Evolutionary conservation across 2,113 vertebrate species (phyloP), one percentile per base, ranked within the genome.

Genomic region (Andinoacara biseriatus): DNA sequence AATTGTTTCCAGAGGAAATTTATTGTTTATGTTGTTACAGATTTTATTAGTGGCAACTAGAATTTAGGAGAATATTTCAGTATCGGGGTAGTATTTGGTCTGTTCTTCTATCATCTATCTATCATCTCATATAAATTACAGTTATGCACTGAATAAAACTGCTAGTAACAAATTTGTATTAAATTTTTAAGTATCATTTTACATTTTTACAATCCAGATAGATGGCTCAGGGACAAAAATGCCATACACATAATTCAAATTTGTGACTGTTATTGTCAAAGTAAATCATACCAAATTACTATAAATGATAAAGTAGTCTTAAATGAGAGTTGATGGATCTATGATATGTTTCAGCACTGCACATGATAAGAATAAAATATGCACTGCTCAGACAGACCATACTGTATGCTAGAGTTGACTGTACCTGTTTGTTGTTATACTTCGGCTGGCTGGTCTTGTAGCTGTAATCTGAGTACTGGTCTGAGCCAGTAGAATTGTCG

Each of bases 391-490:
- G 57, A 82, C 29, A 67, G 17, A 96, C 89, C 63, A 38, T 88
- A 29, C 91, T 17, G 92, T 89, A 11, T 0, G 81, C 89, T 87
- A 95, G 91, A 86, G 91, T 88, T 93, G 85, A 95, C 90, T 92
- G 96, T 97, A 99, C 98, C 97, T 99, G 97, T 96, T 99, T 99
- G 95, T 96, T 97, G 97, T 96, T 97, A 94, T 99, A 99, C 97
- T 99, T 99, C 90, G 96, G 96, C 86, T 97, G 97, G 86, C 96
- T 98, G 93, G 98, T 97, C 95, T 98, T 98, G 96, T 99, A 99
- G 97, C 98, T 99, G 97, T 98, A 99, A 96, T 99, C 98, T 86
- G 97, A 99, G 94, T 99, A 99, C 94, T 99, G 98, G 96, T 99
- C 98, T 2, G 98, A 99, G 89, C 98, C 97, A 2, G 97, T 99